phyloP scores from a whole-genome alignment of 1,140 invertebrate genomes.

The Solen grandis region DNA sequence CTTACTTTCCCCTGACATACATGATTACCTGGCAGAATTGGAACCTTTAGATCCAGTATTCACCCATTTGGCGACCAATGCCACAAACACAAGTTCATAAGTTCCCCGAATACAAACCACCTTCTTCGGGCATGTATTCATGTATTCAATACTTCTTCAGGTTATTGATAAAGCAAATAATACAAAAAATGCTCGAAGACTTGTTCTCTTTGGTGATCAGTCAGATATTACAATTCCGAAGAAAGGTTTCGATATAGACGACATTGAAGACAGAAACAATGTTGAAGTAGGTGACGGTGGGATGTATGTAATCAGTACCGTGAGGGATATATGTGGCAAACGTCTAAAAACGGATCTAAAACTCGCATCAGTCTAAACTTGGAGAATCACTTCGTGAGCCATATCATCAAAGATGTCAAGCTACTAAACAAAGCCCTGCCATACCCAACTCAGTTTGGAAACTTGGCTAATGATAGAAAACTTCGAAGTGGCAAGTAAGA shows the following conservation, averaged over 20 bases:
- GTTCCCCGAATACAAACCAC: conserved; percentile 15
- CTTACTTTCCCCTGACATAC: conserved; percentile 9
- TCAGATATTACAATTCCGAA: conserved; percentile 84
- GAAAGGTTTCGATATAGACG: not conserved
- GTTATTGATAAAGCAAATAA: conserved; percentile 59
- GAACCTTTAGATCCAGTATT: conserved; percentile 14
- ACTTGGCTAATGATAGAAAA: not conserved
- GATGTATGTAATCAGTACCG: conserved; percentile 27
- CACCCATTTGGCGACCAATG: too few relatives aligned
- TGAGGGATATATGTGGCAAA: conserved; percentile 51
- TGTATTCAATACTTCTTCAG: conserved; percentile 53
- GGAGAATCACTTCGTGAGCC: conserved; percentile 28
- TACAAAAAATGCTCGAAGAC: conserved; percentile 38
- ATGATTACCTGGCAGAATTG: conserved; percentile 19
- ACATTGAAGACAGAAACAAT: not conserved
- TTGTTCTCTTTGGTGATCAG: conserved; percentile 57
- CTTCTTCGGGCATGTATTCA: not conserved
- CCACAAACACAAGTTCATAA: not conserved
- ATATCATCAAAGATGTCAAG: conserved; percentile 11
- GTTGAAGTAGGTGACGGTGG: conserved; percentile 17
- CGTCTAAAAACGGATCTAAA: not conserved
- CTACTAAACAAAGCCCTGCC: conserved; percentile 10
- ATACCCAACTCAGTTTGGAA: conserved; percentile 19
- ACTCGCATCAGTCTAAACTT: not conserved
- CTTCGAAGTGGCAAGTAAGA: conserved; percentile 38